phyloP scores from a whole-genome alignment of 53 echinoderm and acorn worm genomes.

The Holothuria scabra region DNA sequence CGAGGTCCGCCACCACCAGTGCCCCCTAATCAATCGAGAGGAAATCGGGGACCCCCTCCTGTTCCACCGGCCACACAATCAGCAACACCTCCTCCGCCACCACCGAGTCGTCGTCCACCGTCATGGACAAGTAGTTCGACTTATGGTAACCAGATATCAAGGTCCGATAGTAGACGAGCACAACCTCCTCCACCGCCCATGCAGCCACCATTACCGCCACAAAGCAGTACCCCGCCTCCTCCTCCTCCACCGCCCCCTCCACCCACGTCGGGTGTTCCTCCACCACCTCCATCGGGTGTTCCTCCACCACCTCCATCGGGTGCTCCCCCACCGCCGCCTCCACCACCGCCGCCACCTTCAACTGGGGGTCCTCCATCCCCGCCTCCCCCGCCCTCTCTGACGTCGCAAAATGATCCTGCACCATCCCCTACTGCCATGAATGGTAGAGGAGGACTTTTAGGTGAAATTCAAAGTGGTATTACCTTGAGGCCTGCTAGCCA shows the following conservation, averaged over 20 bases:
- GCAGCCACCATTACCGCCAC: slow-evolving; percentile 1
- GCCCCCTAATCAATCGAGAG: background rate
- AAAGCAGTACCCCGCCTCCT: background rate
- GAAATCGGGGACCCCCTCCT: slow-evolving; percentile 27
- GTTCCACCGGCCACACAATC: background rate
- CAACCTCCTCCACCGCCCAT: slow-evolving; percentile 3
- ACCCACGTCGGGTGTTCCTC: background rate
- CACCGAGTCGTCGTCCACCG: background rate
- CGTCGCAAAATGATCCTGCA: background rate
- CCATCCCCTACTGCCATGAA: background rate
- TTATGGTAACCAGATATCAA: background rate
- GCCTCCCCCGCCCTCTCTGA: background rate
- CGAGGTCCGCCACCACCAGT: slow-evolving; percentile 29
- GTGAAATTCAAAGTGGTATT: slow-evolving; percentile 26
- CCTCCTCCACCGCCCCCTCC: background rate
- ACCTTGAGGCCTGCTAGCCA: background rate
- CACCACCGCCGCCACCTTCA: background rate
- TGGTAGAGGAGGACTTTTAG: background rate
- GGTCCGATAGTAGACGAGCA: slow-evolving; percentile 13
- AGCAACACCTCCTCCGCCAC: slow-evolving; percentile 7
- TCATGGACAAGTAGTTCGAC: too few relatives aligned
- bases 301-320: background rate
- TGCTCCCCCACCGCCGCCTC: background rate
- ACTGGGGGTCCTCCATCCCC: slow-evolving; percentile 2
- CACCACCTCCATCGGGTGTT: slow-evolving; percentile 8